Evolutionary conservation across 2,888 invertebrate species (phyloP), one percentile per base, ranked within the genome.

Genomic region (Boloria euphrosyne): DNA sequence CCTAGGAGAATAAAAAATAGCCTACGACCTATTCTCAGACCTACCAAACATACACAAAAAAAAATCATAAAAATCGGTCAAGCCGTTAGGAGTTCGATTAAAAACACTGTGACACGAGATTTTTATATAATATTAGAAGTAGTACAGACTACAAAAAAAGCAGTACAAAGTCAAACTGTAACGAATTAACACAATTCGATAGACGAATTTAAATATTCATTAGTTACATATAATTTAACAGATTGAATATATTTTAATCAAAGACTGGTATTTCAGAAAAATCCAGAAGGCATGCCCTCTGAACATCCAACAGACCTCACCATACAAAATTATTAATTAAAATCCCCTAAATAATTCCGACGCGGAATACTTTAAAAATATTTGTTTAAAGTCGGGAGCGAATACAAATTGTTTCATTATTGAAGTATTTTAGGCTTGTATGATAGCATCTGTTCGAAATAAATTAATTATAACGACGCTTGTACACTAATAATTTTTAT

Each of bases 391-490:
- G 70, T 71, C 80, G 74, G 80, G 77, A 81, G 81, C 83, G 75
- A 70, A 71, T 81, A 88, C 89, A 89, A 90, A 89, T 90, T 86
- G 83, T 86, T 84, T 82, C 71, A 78, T 80, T 79, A 78, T 75
- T 71, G 78, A 88, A 86, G 81, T 84, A 88, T 89, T 83, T 74
- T 31, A 75, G 78, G 69, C 74, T 71, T 72, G 76, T 69, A 69
- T 73, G 87, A 89, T 89, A 84, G 67, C 74, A 89, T 88, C 88
- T 78, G 67, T 71, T 75, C 71, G 67, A 79, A 83, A 87, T 87
- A 83, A 87, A 89, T 90, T 85, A 84, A 86, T 87, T 85, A 84
- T 78, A 75, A 77, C 76, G 79, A 85, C 81, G 78, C 83, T 74
- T 81, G 83, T 78, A 83, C 80, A 76, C 79, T 76, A 67, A 86